A percentile compares a stretch with the other conserved stretches of the same genome.
phyloP scores from a whole-genome alignment of 2,113 vertebrate genomes.

The Chionodraco myersi region DNA sequence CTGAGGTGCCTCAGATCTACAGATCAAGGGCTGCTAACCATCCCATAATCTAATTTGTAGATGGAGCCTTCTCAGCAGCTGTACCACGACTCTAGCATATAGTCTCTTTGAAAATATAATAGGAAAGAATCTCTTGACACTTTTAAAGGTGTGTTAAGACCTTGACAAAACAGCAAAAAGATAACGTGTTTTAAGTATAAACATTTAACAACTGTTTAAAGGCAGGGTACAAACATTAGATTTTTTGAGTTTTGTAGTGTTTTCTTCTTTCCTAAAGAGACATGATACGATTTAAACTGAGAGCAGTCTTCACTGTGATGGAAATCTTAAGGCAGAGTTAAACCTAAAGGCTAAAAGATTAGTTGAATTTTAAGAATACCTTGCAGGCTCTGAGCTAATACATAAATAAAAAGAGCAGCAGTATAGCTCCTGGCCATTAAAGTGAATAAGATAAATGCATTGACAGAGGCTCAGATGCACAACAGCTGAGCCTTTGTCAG shows the following conservation, averaged over 20 bases:
- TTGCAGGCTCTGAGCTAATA: neutral
- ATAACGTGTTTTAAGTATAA: neutral
- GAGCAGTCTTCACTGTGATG: neutral
- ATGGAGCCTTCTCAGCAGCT: no score
- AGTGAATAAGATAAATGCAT: conserved; percentile 10
- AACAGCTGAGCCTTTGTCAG: neutral
- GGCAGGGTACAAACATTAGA: neutral
- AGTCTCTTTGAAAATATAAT: no score
- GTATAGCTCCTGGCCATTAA: conserved; percentile 13
- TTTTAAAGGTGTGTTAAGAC: no score
- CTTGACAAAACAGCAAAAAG: neutral
- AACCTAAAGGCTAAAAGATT: conserved; percentile 4
- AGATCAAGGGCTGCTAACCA: no score
- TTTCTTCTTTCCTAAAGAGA: neutral
- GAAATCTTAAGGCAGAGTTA: neutral
- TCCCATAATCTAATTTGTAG: no score
- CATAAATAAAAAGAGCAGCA: conserved; percentile 20
- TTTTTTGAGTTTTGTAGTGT: neutral
- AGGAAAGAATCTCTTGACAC: no score
- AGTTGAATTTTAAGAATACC: conserved; percentile 11
- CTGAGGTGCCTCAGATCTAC: no score
- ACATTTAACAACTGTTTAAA: neutral
- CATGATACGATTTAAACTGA: conserved; percentile 1
- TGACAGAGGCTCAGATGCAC: neutral
- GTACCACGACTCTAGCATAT: no score